phyloP scores from a whole-genome alignment of 2,113 vertebrate species.

The Hipposideros armiger region DNA sequence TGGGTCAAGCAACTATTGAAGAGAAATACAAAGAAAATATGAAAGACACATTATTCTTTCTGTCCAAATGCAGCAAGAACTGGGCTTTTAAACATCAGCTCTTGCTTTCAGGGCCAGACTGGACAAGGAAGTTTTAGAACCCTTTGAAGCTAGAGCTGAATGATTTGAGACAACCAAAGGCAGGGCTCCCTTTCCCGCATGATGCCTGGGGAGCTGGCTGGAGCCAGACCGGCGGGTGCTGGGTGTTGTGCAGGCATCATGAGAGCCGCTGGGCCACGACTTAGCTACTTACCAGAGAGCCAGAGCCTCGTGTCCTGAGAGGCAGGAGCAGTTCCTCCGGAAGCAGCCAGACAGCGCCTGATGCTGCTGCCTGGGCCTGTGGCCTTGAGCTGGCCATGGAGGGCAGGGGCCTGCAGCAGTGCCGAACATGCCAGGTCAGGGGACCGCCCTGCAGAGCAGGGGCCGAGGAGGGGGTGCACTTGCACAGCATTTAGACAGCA shows the following conservation, averaged over 20 bases:
- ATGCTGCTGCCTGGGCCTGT: neutral
- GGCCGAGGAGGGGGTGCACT: too few relatives aligned
- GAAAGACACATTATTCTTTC: conserved; percentile 66
- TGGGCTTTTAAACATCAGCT: conserved; percentile 30
- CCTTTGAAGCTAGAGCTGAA: neutral
- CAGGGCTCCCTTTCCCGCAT: fast-evolving
- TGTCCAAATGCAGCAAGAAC: conserved; percentile 61
- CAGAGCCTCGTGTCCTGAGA: neutral
- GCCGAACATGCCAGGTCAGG: too few relatives aligned
- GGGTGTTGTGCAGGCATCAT: neutral
- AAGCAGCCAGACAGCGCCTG: neutral
- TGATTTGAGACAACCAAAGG: neutral
- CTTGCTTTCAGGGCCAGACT: conserved; percentile 29
- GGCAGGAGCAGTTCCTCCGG: neutral
- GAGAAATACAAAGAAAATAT: conserved; percentile 79
- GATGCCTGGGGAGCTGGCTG: neutral
- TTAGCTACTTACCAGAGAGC: neutral
- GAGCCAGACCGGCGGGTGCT: neutral
- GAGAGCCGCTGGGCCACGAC: neutral
- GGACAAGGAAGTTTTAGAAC: conserved; percentile 5
- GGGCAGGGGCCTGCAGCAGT: too few relatives aligned
- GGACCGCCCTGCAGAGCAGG: too few relatives aligned
- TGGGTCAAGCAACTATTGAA: conserved; percentile 72
- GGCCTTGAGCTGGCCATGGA: neutral
- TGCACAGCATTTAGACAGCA: too few relatives aligned